Conservation (phyloP, 2,797 vertebrate genomes). For the Chloroceryle inda region DNA sequence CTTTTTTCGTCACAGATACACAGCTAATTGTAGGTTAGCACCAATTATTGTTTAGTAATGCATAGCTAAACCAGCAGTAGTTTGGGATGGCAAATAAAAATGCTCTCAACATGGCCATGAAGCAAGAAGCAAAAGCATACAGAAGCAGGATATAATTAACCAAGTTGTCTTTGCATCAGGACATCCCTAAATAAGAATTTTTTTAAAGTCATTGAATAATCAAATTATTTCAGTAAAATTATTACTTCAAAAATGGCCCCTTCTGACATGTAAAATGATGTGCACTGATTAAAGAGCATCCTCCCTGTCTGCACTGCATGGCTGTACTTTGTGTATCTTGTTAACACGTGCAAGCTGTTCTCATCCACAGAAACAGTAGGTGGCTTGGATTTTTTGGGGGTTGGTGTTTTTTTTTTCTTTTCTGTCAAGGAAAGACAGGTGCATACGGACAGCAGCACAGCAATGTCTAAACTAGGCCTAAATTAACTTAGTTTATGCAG, state of each 20-base stretch:
- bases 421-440: background rate
- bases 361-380: background rate
- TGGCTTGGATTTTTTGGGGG: background rate
- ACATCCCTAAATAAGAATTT: background rate
- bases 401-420: background rate
- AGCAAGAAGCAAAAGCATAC: background rate
- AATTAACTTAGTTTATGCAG: background rate
- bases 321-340: background rate
- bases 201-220: background rate
- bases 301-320: background rate
- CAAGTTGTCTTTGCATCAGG: background rate
- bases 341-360: background rate
- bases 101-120: background rate
- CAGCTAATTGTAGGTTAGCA: background rate
- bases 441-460: background rate
- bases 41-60: slow-evolving; percentile 1
- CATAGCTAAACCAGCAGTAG: background rate
- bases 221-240: background rate
- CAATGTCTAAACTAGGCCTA: background rate
- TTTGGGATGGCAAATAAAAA: background rate
- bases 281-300: background rate
- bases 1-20: background rate
- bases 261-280: background rate
- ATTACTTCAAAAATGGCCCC: background rate
- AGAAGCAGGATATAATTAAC: background rate